Evolutionary conservation across 2,888 invertebrate species (phyloP).

Genomic region (Leptopilina myrica): DNA sequence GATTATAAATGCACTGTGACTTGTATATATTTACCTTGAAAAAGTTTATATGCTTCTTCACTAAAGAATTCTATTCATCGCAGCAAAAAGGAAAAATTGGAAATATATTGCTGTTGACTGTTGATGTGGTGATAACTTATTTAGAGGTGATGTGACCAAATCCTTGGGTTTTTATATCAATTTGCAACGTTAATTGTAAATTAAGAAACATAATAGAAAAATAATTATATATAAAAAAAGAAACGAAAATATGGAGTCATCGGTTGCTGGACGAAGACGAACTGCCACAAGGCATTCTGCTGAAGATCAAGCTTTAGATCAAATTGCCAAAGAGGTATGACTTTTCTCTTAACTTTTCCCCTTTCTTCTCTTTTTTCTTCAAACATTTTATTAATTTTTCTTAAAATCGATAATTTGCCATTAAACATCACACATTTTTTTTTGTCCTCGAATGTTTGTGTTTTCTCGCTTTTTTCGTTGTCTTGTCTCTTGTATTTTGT

Average conservation of each 20-base stretch:
- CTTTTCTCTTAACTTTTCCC: neutral
- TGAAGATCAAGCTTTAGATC: conserved; percentile 98
- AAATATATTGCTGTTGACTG: conserved; percentile 43
- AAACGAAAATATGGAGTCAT: conserved; percentile 70
- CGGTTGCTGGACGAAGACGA: conserved; percentile 83
- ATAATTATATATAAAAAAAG: conserved; percentile 32
- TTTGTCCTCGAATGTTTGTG: too few species aligned
- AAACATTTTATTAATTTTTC: neutral
- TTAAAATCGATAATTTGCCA: too few species aligned
- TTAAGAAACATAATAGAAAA: conserved; percentile 42
- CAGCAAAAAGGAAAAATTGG: conserved; percentile 41
- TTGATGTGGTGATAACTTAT: conserved; percentile 14
- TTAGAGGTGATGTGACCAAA: conserved; percentile 56
- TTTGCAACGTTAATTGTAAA: conserved; percentile 18
- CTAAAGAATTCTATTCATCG: conserved; percentile 44
- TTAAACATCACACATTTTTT: too few species aligned
- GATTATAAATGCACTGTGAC: too few species aligned
- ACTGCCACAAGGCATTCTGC: conserved; percentile 92
- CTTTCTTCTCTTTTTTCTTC: neutral
- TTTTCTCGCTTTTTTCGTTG: too few species aligned
- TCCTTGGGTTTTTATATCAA: conserved; percentile 45
- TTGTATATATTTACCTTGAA: too few species aligned
- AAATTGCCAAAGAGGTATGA: conserved; percentile 97
- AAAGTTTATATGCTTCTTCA: conserved; percentile 1
- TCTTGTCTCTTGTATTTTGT: too few species aligned